Evolutionary conservation across 2,113 vertebrate species (phyloP).

Genomic region (Zosterops hypoxanthus): DNA sequence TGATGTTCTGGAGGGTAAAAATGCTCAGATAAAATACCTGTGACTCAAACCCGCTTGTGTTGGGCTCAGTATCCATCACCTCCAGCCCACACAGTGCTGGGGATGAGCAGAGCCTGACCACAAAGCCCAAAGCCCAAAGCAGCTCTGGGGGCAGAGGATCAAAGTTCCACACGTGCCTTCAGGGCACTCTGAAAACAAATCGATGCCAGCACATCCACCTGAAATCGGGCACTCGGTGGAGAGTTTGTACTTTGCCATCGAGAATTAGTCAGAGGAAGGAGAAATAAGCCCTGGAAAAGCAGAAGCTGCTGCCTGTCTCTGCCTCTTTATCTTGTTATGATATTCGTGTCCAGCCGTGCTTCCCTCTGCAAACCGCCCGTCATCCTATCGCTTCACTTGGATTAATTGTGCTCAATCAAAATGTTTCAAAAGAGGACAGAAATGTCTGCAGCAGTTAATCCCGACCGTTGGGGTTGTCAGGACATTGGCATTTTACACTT

Average conservation of each 20-base stretch:
- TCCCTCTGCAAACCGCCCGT: neutral
- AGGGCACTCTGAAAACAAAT: neutral
- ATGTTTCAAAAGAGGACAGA: constrained; percentile 1
- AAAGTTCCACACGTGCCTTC: neutral
- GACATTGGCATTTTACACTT: constrained; percentile 56
- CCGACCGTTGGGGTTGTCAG: constrained; percentile 17
- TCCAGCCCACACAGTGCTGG: accelerated
- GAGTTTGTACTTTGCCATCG: neutral
- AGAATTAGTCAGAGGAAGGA: neutral
- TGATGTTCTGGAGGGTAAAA: neutral
- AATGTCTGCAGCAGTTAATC: constrained; percentile 27
- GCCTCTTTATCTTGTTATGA: neutral
- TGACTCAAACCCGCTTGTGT: accelerated
- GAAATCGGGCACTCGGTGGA: neutral
- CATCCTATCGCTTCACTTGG: neutral
- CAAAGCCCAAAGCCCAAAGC: neutral
- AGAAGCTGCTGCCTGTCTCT: neutral
- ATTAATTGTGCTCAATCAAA: constrained; percentile 56
- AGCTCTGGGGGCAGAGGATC: neutral
- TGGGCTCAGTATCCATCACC: neutral
- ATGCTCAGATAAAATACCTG: neutral
- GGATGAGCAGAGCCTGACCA: neutral
- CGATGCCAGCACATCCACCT: neutral
- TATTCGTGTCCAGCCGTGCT: neutral
- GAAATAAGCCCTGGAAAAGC: neutral